These are phyloP conservation scores for Bubo scandiacus DNA, from an alignment of 2,113 vertebrate genomes.

Conservation along the genomic window DNA sequence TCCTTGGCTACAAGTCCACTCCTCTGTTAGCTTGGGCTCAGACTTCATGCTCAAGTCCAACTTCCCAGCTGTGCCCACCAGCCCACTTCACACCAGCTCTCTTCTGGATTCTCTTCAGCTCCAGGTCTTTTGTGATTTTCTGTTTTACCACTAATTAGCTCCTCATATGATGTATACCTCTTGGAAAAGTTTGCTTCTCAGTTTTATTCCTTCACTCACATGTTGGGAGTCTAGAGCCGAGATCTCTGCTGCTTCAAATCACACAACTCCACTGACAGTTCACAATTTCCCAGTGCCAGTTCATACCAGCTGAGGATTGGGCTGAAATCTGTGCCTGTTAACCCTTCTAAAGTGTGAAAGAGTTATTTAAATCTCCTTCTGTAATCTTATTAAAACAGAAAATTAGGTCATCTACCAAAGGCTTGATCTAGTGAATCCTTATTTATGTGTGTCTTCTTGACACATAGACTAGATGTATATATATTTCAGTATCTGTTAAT, in stretches of 20 bases:
- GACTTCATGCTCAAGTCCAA: accelerated
- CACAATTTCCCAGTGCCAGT: not conserved
- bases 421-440: constrained; percentile 22
- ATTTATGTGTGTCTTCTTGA: not conserved
- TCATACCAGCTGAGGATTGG: not conserved
- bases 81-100: not conserved
- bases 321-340: not conserved
- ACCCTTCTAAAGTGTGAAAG: not conserved
- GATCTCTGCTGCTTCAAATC: not conserved
- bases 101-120: not conserved
- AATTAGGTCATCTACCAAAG: constrained; percentile 16
- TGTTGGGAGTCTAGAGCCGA: not conserved
- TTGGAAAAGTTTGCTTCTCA: not conserved
- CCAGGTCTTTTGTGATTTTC: not conserved
- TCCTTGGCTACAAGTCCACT: too few species aligned
- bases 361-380: not conserved
- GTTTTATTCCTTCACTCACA: not conserved
- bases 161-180: not conserved
- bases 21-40: not conserved
- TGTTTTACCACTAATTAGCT: not conserved
- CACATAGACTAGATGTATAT: not conserved
- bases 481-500: constrained; percentile 54
- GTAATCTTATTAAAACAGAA: not conserved
- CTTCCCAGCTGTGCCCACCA: not conserved
- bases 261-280: not conserved